phyloP scores from a whole-genome alignment of 2,888 invertebrate genomes.

The Orgyia antiqua region DNA sequence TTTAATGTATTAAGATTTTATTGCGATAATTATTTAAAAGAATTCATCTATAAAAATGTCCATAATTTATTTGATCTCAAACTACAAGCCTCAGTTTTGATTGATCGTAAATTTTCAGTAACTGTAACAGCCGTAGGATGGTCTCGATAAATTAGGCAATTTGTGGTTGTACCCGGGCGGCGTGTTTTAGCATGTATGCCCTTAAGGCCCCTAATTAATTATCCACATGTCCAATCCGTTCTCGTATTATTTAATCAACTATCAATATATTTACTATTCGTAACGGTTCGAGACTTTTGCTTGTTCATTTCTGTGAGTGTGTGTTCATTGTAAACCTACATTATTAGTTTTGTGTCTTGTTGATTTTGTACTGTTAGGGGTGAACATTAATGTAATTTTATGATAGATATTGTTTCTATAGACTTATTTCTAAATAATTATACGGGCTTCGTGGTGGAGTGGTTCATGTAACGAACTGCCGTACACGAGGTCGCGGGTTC shows the following conservation, averaged over 20 bases:
- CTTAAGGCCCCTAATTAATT: conserved; percentile 53
- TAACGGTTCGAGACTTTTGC: conserved; percentile 32
- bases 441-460: too few relatives aligned
- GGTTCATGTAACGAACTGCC: too few relatives aligned
- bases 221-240: conserved; percentile 36
- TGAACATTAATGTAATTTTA: conserved; percentile 1
- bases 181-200: conserved; percentile 28
- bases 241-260: conserved; percentile 48
- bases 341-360: conserved; percentile 18
- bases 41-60: too few relatives aligned
- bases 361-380: conserved; percentile 9
- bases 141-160: conserved; percentile 56
- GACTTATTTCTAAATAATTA: too few relatives aligned
- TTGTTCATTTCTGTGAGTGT: conserved; percentile 32
- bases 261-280: conserved; percentile 39
- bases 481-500: too few relatives aligned
- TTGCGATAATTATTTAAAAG: too few relatives aligned
- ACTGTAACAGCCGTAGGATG: conserved; percentile 28
- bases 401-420: too few relatives aligned
- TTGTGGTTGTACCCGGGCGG: conserved; percentile 35
- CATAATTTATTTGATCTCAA: too few relatives aligned
- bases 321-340: conserved; percentile 27
- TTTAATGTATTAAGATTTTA: too few relatives aligned
- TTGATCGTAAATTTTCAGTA: too few relatives aligned
- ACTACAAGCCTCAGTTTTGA: too few relatives aligned